phyloP scores from a whole-genome alignment of 2,797 vertebrate genomes.

The Rallus crepitans region DNA sequence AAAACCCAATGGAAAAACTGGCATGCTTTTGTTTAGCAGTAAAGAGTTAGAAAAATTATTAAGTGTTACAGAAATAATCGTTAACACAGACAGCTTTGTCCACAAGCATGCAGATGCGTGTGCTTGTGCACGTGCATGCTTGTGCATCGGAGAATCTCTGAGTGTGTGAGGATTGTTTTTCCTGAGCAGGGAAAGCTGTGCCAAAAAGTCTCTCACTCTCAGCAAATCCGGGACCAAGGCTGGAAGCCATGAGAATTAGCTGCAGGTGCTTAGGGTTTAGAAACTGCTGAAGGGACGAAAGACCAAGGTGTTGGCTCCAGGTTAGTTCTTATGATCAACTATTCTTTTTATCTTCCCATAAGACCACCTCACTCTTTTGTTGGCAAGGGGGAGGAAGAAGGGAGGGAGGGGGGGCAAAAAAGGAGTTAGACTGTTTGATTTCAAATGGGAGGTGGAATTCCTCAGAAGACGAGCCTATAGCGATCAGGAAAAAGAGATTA shows the following conservation, averaged over 20 bases:
- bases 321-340: conserved; percentile 90
- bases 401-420: background rate
- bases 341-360: conserved; percentile 88
- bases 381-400: conserved; percentile 51
- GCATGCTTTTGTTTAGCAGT: background rate
- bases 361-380: conserved; percentile 77
- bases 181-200: conserved; percentile 67
- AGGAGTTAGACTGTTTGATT: conserved; percentile 77
- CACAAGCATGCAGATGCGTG: background rate
- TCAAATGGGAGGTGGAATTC: conserved; percentile 75
- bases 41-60: no score
- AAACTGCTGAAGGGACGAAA: conserved; percentile 89
- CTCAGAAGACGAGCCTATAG: conserved; percentile 66
- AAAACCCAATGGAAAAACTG: background rate
- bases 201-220: conserved; percentile 68
- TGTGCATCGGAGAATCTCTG: rapidly evolving
- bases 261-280: conserved; percentile 88
- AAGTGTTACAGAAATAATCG: no score
- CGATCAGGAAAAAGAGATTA: conserved; percentile 76
- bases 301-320: conserved; percentile 89
- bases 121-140: rapidly evolving
- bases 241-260: conserved; percentile 86
- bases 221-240: conserved; percentile 80
- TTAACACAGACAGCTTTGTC: background rate
- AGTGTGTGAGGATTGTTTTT: conserved; percentile 7